Evolutionary conservation across 2,888 invertebrate genomes (phyloP).

Genomic region (Caradrina kadenii): DNA sequence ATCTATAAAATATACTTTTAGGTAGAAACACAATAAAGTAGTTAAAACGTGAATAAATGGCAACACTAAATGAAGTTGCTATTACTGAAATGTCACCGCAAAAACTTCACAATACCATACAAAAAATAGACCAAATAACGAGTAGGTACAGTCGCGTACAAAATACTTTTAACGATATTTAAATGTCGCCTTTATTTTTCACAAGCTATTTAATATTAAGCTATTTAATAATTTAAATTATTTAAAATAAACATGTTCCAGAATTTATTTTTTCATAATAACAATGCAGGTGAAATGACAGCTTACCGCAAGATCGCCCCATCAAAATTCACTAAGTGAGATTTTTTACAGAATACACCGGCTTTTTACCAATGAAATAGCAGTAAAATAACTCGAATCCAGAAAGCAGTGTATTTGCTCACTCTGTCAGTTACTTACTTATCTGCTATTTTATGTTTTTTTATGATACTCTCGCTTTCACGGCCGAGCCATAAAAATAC

Average conservation of each 20-base stretch:
- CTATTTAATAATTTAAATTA: too few species aligned
- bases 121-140: conserved; percentile 34
- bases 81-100: conserved; percentile 34
- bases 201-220: too few species aligned
- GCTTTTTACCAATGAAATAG: not conserved
- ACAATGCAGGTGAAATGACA: too few species aligned
- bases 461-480: conserved; percentile 53
- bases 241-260: too few species aligned
- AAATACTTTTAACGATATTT: conserved; percentile 2
- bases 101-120: conserved; percentile 36
- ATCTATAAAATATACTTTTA: conserved; percentile 2
- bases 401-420: conserved; percentile 42
- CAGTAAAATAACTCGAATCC: conserved; percentile 14
- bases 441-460: conserved; percentile 53
- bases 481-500: conserved; percentile 54
- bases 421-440: conserved; percentile 40
- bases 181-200: not conserved
- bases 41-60: conserved; percentile 6
- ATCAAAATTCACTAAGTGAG: not conserved
- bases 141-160: conserved; percentile 30
- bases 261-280: too few species aligned
- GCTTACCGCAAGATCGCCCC: too few species aligned
- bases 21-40: not conserved
- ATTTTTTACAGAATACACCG: not conserved
- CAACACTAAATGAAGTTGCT: conserved; percentile 12